Evolutionary conservation across 1,140 invertebrate genomes (phyloP).

Genomic region (Oncopeltus fasciatus): DNA sequence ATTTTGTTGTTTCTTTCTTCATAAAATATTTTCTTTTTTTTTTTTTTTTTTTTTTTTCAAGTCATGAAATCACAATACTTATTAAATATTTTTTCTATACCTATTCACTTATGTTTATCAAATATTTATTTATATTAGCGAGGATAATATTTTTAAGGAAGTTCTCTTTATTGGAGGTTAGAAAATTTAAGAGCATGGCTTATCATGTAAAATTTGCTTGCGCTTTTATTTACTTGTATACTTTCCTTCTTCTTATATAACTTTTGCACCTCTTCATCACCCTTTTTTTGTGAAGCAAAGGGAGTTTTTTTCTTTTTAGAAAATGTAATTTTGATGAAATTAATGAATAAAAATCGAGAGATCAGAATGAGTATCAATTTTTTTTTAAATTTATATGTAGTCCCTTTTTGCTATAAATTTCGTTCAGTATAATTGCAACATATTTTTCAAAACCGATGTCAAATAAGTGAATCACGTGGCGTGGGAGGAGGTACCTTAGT

Average conservation of each 20-base stretch:
- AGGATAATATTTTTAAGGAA: background rate
- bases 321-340: slow-evolving; percentile 13
- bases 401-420: background rate
- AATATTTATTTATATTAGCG: background rate
- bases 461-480: background rate
- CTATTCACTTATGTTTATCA: background rate
- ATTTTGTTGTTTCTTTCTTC: too few relatives aligned
- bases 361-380: slow-evolving; percentile 2
- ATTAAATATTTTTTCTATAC: too few relatives aligned
- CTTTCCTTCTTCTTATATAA: slow-evolving; percentile 4
- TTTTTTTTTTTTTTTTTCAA: too few relatives aligned
- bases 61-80: too few relatives aligned
- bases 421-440: background rate
- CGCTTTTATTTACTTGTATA: slow-evolving; percentile 8
- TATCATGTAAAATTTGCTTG: slow-evolving; percentile 23
- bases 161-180: background rate
- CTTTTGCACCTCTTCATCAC: background rate
- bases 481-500: background rate
- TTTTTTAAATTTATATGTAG: background rate
- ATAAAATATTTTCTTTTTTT: too few relatives aligned
- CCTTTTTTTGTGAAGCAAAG: slow-evolving; percentile 13
- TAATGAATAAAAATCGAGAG: slow-evolving; percentile 7
- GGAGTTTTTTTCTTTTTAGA: slow-evolving; percentile 11
- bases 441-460: background rate
- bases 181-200: slow-evolving; percentile 2